Conservation (phyloP, 1,140 invertebrate genomes). For the Drosophila busckii region DNA sequence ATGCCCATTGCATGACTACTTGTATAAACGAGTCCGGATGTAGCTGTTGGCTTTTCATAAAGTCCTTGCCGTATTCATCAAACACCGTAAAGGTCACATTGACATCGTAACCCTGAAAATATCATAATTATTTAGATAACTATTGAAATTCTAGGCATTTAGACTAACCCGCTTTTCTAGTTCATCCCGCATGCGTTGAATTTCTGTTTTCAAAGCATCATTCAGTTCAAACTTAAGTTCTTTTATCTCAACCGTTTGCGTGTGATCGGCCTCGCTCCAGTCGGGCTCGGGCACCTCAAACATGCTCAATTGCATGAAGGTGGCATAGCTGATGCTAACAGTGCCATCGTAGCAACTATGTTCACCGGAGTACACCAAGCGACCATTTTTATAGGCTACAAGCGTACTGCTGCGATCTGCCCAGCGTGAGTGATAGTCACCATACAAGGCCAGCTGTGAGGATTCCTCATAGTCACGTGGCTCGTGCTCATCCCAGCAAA, state of each 20-base stretch:
- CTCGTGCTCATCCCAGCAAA: conserved; percentile 82
- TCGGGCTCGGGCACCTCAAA: conserved; percentile 64
- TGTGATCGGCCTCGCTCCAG: conserved; percentile 36
- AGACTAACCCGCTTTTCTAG: conserved; percentile 50
- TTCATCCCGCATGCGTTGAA: conserved; percentile 51
- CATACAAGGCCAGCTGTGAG: conserved; percentile 67
- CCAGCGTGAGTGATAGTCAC: conserved; percentile 81
- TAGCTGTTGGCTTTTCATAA: conserved; percentile 79
- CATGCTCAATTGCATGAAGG: conserved; percentile 72
- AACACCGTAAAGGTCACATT: conserved; percentile 77
- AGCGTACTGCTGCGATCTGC: conserved; percentile 80
- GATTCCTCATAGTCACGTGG: conserved; percentile 77
- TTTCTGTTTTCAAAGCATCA: conserved; percentile 53
- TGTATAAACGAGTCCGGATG: conserved; percentile 85
- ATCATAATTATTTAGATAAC: neutral
- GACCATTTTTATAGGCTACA: conserved; percentile 80
- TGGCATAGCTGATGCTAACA: conserved; percentile 78
- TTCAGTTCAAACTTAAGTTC: conserved; percentile 67
- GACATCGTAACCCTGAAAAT: conserved; percentile 77
- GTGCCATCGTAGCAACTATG: conserved; percentile 82
- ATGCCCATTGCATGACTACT: conserved; percentile 83
- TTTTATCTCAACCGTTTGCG: conserved; percentile 29
- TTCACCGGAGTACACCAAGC: conserved; percentile 76
- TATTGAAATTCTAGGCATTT: neutral
- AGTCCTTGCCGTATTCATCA: conserved; percentile 81